A percentile compares a stretch with the other conserved stretches of the same genome.
phyloP scores from a whole-genome alignment of 2,888 invertebrate genomes.

The Baronia brevicornis region DNA sequence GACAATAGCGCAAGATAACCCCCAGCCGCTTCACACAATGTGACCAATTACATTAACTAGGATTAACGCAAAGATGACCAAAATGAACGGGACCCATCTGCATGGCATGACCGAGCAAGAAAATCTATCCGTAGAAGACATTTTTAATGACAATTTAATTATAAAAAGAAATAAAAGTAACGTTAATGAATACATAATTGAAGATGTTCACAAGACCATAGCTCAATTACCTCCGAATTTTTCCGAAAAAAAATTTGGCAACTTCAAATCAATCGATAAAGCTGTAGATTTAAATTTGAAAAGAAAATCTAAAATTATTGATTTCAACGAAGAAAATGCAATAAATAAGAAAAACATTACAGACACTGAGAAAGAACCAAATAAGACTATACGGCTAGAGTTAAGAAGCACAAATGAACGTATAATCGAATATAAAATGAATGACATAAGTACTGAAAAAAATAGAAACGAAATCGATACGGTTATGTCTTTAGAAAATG shows the following conservation, averaged over 20 bases:
- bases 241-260: too few relatives aligned
- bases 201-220: constrained; percentile 18
- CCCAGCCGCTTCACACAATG: constrained; percentile 50
- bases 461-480: constrained; percentile 20
- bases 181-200: constrained; percentile 23
- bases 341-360: constrained; percentile 45
- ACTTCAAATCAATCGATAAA: constrained; percentile 29
- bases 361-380: constrained; percentile 48
- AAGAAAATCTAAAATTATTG: constrained; percentile 36
- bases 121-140: constrained; percentile 48
- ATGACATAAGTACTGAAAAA: constrained; percentile 11
- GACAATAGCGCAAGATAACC: constrained; percentile 63
- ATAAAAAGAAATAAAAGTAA: constrained; percentile 43
- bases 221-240: too few relatives aligned
- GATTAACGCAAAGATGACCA: constrained; percentile 51
- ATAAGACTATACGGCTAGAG: constrained; percentile 49
- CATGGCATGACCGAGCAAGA: constrained; percentile 47
- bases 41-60: constrained; percentile 61
- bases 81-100: constrained; percentile 52
- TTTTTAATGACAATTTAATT: constrained; percentile 48
- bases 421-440: constrained; percentile 15
- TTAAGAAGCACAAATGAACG: constrained; percentile 35
- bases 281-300: constrained; percentile 33
- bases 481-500: constrained; percentile 26
- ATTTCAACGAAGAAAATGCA: constrained; percentile 19